phyloP scores from a whole-genome alignment of 2,888 invertebrate species.

The Didymodactylos carnosus region DNA sequence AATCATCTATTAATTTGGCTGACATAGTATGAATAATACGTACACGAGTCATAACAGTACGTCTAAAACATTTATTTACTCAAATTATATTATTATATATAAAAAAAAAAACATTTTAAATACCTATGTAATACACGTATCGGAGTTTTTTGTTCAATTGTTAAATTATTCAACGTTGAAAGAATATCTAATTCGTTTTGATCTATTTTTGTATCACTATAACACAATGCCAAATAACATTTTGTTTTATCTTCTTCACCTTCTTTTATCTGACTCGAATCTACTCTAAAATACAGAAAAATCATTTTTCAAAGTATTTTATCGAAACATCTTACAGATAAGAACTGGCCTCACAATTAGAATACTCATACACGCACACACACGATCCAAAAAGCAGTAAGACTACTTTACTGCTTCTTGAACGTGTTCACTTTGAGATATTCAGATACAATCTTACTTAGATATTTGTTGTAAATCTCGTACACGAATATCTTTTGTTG shows the following conservation, averaged over 20 bases:
- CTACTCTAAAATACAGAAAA: constrained; percentile 40
- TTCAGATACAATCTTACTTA: constrained; percentile 34
- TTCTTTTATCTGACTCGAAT: constrained; percentile 34
- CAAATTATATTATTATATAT: not conserved
- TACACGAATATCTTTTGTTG: constrained; percentile 40
- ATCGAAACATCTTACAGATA: not conserved
- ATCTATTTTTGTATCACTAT: constrained; percentile 19
- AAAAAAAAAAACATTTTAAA: not conserved
- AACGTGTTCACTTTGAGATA: no score
- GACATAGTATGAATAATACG: constrained; percentile 7
- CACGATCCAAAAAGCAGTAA: no score
- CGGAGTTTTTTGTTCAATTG: constrained; percentile 62
- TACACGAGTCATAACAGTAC: constrained; percentile 11
- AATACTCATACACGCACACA: no score
- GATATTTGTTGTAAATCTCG: constrained; percentile 47
- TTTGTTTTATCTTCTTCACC: constrained; percentile 50
- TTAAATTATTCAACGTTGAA: constrained; percentile 16
- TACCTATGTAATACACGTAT: constrained; percentile 60
- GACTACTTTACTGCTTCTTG: no score
- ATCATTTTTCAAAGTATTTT: not conserved
- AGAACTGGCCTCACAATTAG: no score
- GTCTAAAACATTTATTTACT: not conserved
- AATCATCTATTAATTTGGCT: constrained; percentile 30
- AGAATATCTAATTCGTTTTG: constrained; percentile 15
- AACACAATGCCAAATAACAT: constrained; percentile 54